A percentile compares a stretch with the other conserved stretches of the same genome.
Conservation (phyloP, 1,140 invertebrate genomes). For the Eumaeus atala region DNA sequence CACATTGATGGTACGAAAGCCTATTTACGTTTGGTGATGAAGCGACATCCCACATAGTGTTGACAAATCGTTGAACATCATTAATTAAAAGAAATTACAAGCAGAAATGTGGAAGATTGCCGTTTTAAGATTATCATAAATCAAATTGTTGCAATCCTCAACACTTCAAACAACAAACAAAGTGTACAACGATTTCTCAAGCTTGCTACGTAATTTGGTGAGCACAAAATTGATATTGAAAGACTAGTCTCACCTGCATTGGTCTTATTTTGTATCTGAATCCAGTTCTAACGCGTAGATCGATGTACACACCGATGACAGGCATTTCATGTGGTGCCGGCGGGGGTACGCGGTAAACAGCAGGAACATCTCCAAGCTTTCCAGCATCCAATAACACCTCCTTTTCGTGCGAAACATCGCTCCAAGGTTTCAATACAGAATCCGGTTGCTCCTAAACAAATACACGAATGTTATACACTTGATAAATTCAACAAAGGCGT, state of each 20-base stretch:
- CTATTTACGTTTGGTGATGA: constrained; percentile 34
- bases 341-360: constrained; percentile 77
- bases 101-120: constrained; percentile 64
- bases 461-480: neutral
- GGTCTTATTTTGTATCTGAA: constrained; percentile 84
- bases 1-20: constrained; percentile 49
- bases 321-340: constrained; percentile 80
- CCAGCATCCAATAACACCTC: constrained; percentile 74
- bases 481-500: no score
- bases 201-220: constrained; percentile 27
- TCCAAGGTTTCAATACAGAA: constrained; percentile 41
- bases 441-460: constrained; percentile 50
- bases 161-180: constrained; percentile 44
- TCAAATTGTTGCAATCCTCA: constrained; percentile 48
- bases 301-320: constrained; percentile 83
- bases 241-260: constrained; percentile 72
- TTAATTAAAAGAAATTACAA: constrained; percentile 13
- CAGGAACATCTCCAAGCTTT: constrained; percentile 77
- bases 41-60: constrained; percentile 40
- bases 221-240: constrained; percentile 26
- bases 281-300: constrained; percentile 81
- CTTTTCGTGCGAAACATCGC: constrained; percentile 37
- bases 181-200: constrained; percentile 34
- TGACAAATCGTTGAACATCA: constrained; percentile 41
- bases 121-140: constrained; percentile 23